These are phyloP conservation scores for Siniperca undulata DNA, from an alignment of 2,797 vertebrate genomes.

Conservation along the genomic window DNA sequence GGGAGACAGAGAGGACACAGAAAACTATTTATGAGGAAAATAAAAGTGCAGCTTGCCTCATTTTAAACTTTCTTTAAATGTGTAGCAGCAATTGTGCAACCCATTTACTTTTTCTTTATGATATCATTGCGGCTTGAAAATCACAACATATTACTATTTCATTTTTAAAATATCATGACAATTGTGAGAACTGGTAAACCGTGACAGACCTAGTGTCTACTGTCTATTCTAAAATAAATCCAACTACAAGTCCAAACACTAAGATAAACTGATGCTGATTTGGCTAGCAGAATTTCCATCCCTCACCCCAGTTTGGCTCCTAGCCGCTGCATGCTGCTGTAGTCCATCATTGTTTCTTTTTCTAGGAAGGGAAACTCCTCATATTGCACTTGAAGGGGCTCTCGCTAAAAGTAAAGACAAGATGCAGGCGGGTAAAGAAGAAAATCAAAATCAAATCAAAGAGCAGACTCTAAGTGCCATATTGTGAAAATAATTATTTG, in stretches of 20 bases:
- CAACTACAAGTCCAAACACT: not conserved
- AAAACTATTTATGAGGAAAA: slow-evolving; percentile 10
- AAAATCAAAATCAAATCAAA: slow-evolving; percentile 15
- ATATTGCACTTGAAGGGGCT: slow-evolving; percentile 86
- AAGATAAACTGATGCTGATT: not conserved
- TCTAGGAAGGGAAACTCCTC: slow-evolving; percentile 95
- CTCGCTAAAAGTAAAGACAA: slow-evolving; percentile 79
- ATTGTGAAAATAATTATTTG: not conserved
- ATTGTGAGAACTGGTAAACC: not conserved
- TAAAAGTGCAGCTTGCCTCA: not conserved
- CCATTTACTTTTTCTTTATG: not conserved
- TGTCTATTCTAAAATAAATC: not conserved
- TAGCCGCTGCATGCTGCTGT: slow-evolving; percentile 94
- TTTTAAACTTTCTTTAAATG: not conserved
- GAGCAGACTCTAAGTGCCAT: not conserved
- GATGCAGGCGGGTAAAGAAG: not conserved
- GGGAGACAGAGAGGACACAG: slow-evolving; percentile 1
- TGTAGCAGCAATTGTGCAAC: not conserved
- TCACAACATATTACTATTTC: not conserved
- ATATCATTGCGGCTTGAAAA: not conserved
- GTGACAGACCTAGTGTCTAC: not conserved
- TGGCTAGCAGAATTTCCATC: not conserved
- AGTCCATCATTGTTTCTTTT: slow-evolving; percentile 91
- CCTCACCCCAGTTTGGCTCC: slow-evolving; percentile 95
- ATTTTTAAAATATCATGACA: not conserved